Evolutionary conservation across 2,797 vertebrate genomes (phyloP).

Genomic region (Okamejei kenojei): DNA sequence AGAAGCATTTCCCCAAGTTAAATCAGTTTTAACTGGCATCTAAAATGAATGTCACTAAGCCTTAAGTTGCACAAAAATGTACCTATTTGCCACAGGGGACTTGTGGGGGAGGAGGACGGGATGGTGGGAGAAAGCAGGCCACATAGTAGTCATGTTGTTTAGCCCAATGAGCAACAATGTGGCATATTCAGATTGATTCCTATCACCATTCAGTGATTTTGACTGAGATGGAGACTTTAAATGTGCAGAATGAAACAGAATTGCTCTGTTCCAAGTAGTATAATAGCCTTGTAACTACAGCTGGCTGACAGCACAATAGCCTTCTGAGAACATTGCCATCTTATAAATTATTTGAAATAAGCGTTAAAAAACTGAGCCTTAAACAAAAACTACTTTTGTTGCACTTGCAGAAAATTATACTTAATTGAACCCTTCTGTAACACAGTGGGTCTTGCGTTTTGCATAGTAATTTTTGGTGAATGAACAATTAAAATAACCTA

Average conservation of each 20-base stretch:
- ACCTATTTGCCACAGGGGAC: not conserved
- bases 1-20: too few relatives aligned
- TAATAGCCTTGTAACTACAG: not conserved
- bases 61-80: too few relatives aligned
- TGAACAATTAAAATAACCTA: not conserved
- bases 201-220: not conserved
- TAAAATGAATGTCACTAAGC: too few relatives aligned
- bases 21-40: too few relatives aligned
- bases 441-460: not conserved
- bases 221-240: constrained; percentile 4
- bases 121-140: too few relatives aligned
- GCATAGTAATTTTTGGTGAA: not conserved
- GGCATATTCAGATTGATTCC: not conserved
- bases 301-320: not conserved
- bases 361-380: not conserved
- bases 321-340: not conserved
- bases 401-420: not conserved
- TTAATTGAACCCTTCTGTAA: not conserved
- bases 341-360: constrained; percentile 4
- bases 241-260: not conserved
- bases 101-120: not conserved
- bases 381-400: not conserved
- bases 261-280: not conserved
- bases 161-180: not conserved
- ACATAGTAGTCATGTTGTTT: not conserved